phyloP scores from a whole-genome alignment of 2,888 invertebrate species.

The Scaptomyza cyrtandrae region DNA sequence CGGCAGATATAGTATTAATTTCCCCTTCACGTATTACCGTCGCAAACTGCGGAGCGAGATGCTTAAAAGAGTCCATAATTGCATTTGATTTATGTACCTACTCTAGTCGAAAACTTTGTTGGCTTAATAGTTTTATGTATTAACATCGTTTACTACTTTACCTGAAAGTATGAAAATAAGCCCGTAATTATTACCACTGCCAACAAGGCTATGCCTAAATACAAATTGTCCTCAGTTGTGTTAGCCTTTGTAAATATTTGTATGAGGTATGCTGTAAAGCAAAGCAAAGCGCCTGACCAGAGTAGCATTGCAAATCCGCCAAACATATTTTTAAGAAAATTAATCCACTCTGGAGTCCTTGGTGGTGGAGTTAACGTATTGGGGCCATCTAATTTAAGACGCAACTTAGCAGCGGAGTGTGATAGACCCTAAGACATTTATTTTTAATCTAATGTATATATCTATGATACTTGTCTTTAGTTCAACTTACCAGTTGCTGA shows the following conservation, averaged over 20 bases:
- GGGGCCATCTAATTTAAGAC: slow-evolving; percentile 96
- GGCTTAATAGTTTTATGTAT: not conserved
- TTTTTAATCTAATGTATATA: not conserved
- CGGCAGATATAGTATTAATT: slow-evolving; percentile 94
- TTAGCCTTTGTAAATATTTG: slow-evolving; percentile 96
- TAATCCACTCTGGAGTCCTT: slow-evolving; percentile 98
- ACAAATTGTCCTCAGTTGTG: slow-evolving; percentile 97
- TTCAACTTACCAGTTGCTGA: slow-evolving; percentile 88
- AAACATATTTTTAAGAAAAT: slow-evolving; percentile 98
- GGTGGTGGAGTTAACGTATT: slow-evolving; percentile 97
- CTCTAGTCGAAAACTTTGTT: not conserved
- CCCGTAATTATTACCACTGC: slow-evolving; percentile 98
- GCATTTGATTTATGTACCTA: slow-evolving; percentile 95
- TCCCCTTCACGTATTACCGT: slow-evolving; percentile 96
- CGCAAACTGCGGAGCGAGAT: slow-evolving; percentile 97
- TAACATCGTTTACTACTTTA: slow-evolving; percentile 82
- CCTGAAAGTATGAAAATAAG: slow-evolving; percentile 99
- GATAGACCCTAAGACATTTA: slow-evolving; percentile 91
- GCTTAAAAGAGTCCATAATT: slow-evolving; percentile 99
- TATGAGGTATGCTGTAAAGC: slow-evolving; percentile 97
- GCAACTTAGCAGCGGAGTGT: slow-evolving; percentile 96
- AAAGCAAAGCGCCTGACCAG: slow-evolving; percentile 98
- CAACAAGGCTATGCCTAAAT: slow-evolving; percentile 96
- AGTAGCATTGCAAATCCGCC: slow-evolving; percentile 97
- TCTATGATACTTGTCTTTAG: not conserved